phyloP scores from a whole-genome alignment of 2,888 invertebrate genomes.

The Uropetala carovei region DNA sequence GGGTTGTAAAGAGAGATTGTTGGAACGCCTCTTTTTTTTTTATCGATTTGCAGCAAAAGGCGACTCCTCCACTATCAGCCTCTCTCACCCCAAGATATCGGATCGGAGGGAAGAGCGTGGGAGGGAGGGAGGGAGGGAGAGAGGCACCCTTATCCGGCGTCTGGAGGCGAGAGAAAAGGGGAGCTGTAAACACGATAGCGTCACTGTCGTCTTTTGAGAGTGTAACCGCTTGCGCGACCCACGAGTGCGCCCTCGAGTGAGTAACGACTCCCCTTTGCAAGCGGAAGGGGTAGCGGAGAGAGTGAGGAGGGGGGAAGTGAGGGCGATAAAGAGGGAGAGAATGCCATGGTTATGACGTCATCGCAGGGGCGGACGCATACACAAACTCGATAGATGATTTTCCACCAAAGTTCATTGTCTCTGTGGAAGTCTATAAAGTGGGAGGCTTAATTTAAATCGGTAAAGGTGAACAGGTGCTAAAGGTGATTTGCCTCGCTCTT shows the following conservation, averaged over 20 bases:
- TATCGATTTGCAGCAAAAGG: constrained; percentile 23
- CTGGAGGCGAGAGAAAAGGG: constrained; percentile 50
- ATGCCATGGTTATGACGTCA: constrained; percentile 12
- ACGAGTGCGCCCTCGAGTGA: constrained; percentile 35
- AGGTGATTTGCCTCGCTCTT: background rate
- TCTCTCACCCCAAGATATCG: background rate
- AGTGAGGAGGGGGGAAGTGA: background rate
- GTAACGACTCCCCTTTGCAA: background rate
- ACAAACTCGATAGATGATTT: background rate
- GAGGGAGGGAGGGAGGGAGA: background rate
- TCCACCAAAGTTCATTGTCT: constrained; percentile 25
- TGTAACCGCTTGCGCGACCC: background rate
- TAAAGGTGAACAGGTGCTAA: constrained; percentile 42
- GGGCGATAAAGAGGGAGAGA: background rate
- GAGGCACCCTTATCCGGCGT: constrained; percentile 36
- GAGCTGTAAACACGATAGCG: constrained; percentile 55
- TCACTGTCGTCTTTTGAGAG: background rate
- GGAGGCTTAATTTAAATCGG: constrained; percentile 49
- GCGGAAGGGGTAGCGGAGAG: background rate
- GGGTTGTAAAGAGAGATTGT: constrained; percentile 66
- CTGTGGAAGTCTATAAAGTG: background rate
- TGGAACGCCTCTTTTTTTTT: constrained; percentile 49
- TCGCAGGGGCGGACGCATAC: background rate
- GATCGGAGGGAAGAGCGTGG: background rate
- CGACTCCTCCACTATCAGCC: background rate